A percentile compares a stretch with the other conserved stretches of the same genome.
Evolutionary conservation across 2,113 vertebrate genomes (phyloP).

Genomic region (Nyctereutes procyonoides): DNA sequence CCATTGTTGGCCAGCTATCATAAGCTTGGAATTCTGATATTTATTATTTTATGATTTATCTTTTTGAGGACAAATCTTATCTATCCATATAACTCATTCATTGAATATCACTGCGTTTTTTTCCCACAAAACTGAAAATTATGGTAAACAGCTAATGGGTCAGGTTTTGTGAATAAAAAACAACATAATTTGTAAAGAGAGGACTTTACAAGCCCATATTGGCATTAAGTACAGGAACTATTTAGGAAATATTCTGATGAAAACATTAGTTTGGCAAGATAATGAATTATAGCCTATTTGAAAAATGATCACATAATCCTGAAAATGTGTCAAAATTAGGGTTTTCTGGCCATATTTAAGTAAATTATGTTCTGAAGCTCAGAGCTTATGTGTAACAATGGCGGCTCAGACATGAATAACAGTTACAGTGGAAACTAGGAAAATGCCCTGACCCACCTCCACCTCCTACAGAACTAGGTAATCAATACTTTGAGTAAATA

Average conservation of each 20-base stretch:
- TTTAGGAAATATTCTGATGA: neutral
- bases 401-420: neutral
- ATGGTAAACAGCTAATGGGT: neutral
- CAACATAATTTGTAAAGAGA: neutral
- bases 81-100: neutral
- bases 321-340: slow-evolving; percentile 30
- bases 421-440: neutral
- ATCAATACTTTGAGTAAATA: neutral
- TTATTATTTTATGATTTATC: neutral
- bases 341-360: neutral
- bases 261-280: slow-evolving; percentile 32
- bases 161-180: neutral
- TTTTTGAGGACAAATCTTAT: neutral
- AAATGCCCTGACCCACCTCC: neutral
- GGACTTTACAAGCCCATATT: neutral
- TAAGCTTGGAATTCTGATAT: neutral
- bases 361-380: neutral
- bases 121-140: slow-evolving; percentile 13
- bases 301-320: slow-evolving; percentile 18
- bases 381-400: neutral
- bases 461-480: neutral
- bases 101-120: neutral
- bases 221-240: neutral
- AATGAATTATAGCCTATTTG: neutral
- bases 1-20: neutral